phyloP scores from a whole-genome alignment of 2,888 invertebrate genomes.

The Yponomeuta evonymella region DNA sequence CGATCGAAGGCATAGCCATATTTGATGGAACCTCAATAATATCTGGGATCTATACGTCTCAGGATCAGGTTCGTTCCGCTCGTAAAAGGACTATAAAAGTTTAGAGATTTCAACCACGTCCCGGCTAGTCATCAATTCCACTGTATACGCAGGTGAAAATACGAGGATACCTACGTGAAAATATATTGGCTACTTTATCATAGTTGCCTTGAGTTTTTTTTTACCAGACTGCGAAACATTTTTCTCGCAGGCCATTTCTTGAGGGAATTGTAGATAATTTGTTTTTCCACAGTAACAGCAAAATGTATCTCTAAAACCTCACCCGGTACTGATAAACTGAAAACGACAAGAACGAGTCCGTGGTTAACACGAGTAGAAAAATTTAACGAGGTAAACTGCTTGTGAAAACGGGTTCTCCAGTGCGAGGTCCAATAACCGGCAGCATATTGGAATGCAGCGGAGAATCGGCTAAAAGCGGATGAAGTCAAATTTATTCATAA shows the following conservation, averaged over 20 bases:
- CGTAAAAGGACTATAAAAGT: background rate
- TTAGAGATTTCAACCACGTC: slow-evolving; percentile 9
- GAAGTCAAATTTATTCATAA: slow-evolving; percentile 41
- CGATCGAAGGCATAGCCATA: background rate
- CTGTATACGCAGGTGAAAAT: slow-evolving; percentile 20
- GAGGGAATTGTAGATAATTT: background rate
- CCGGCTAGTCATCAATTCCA: slow-evolving; percentile 26
- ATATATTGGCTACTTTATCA: slow-evolving; percentile 43
- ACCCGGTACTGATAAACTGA: background rate
- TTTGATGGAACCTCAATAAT: background rate
- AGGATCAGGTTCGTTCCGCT: background rate
- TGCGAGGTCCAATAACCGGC: slow-evolving; percentile 3
- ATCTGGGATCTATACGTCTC: background rate
- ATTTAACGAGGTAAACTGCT: background rate
- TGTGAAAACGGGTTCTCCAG: background rate
- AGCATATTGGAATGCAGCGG: slow-evolving; percentile 27
- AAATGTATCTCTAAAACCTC: background rate
- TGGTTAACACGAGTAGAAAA: background rate
- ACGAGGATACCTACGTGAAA: slow-evolving; percentile 32
- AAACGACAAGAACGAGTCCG: background rate
- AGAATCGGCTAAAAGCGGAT: slow-evolving; percentile 27
- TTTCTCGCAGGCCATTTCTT: background rate
- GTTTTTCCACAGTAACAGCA: background rate
- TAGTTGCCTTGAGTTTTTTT: slow-evolving; percentile 26
- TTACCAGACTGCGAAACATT: background rate